Percentiles rank a stretch among this genome's conserved stretches.
These are phyloP conservation scores for Drosophila emarginata DNA, from an alignment of 2,888 invertebrate genomes.

Conservation along the genomic window DNA sequence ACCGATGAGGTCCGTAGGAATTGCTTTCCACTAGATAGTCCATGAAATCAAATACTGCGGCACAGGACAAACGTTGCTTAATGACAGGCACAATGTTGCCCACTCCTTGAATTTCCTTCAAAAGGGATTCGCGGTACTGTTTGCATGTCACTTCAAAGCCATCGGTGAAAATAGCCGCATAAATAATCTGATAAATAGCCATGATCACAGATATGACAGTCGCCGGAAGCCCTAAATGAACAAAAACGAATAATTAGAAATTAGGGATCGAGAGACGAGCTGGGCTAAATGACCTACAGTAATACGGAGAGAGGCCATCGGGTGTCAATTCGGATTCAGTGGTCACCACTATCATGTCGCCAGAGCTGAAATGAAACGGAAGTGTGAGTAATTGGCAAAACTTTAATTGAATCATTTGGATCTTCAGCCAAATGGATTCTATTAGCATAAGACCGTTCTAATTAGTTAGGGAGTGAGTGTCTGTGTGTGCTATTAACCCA, in stretches of 20 bases:
- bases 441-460: conserved; percentile 63
- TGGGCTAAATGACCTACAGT: conserved; percentile 81
- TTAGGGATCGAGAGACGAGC: background rate
- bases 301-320: conserved; percentile 85
- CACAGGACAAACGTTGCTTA: conserved; percentile 86
- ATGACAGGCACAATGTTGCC: conserved; percentile 82
- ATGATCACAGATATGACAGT: conserved; percentile 86
- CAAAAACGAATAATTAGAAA: background rate
- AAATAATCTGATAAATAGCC: conserved; percentile 86
- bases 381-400: conserved; percentile 29
- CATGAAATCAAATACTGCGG: conserved; percentile 91
- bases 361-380: conserved; percentile 83
- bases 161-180: conserved; percentile 87
- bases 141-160: conserved; percentile 90
- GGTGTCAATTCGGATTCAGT: conserved; percentile 85
- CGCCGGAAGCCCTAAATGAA: conserved; percentile 84
- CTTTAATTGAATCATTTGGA: conserved; percentile 39
- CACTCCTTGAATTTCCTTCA: conserved; percentile 83
- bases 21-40: conserved; percentile 89
- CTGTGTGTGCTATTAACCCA: conserved; percentile 54
- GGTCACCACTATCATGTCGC: conserved; percentile 87
- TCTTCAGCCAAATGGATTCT: conserved; percentile 44
- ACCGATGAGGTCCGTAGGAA: conserved; percentile 85
- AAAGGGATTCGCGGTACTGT: conserved; percentile 87
- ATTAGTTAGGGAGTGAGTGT: conserved; percentile 48